Percentiles rank a stretch among this genome's conserved stretches.
Conservation (phyloP, 2,113 vertebrate species). For the Actenoides hombroni region DNA sequence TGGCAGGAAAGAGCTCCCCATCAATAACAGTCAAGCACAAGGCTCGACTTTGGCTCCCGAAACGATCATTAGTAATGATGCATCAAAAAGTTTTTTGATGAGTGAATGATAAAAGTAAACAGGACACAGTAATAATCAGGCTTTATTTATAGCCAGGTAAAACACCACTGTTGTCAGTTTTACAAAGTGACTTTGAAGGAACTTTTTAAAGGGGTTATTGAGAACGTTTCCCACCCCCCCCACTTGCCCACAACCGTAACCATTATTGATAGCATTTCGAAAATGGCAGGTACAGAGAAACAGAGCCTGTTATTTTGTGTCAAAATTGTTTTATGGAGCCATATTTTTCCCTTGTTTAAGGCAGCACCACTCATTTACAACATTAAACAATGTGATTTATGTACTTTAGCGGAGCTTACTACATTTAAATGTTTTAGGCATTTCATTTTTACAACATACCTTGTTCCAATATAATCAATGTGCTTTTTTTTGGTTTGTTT, state of each 20-base stretch:
- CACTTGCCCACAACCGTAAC: slow-evolving; percentile 67
- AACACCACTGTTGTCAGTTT: slow-evolving; percentile 11
- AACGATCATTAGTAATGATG: slow-evolving; percentile 49
- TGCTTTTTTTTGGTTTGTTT: neutral
- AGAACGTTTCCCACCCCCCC: slow-evolving; percentile 37
- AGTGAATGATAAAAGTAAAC: slow-evolving; percentile 73
- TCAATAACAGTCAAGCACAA: neutral
- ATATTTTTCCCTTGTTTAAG: slow-evolving; percentile 76
- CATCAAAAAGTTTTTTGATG: slow-evolving; percentile 66
- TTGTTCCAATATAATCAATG: slow-evolving; percentile 79
- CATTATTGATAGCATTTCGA: slow-evolving; percentile 74
- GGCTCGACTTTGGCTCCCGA: slow-evolving; percentile 36
- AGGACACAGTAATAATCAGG: slow-evolving; percentile 71
- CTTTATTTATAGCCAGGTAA: slow-evolving; percentile 70
- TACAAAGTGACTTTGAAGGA: slow-evolving; percentile 80
- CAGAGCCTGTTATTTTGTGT: slow-evolving; percentile 66
- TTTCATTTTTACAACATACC: slow-evolving; percentile 75
- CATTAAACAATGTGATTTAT: slow-evolving; percentile 78
- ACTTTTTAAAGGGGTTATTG: slow-evolving; percentile 70
- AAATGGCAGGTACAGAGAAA: slow-evolving; percentile 61
- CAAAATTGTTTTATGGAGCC: slow-evolving; percentile 70
- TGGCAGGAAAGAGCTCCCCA: neutral
- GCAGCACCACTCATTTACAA: slow-evolving; percentile 71
- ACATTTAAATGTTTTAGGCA: slow-evolving; percentile 77
- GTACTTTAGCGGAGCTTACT: slow-evolving; percentile 71